Evolutionary conservation across 1,140 invertebrate genomes (phyloP).

Genomic region (Brachionus rubens): DNA sequence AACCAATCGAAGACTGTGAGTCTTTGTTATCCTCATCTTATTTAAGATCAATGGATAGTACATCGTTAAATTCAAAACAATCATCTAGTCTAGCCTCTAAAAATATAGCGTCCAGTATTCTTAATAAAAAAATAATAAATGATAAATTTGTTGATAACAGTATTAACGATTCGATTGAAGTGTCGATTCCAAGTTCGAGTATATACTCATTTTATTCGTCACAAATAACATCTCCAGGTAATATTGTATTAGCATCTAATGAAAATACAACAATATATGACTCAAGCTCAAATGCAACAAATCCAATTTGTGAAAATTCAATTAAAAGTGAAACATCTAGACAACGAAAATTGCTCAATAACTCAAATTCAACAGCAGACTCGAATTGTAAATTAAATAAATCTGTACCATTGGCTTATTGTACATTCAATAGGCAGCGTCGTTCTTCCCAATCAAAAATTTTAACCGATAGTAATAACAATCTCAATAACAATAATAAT

Average conservation of each 20-base stretch:
- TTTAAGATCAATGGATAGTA: conserved; percentile 9
- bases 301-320: conserved; percentile 12
- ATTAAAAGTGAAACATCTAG: conserved; percentile 38
- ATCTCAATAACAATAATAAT: background rate
- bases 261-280: background rate
- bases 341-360: conserved; percentile 44
- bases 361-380: background rate
- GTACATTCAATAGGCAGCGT: background rate
- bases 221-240: background rate
- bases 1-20: conserved; percentile 7
- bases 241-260: conserved; percentile 24
- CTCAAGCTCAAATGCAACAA: background rate
- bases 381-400: background rate
- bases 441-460: background rate
- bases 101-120: too few relatives aligned
- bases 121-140: too few relatives aligned
- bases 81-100: conserved; percentile 16
- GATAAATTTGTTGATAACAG: too few relatives aligned
- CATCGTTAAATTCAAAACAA: conserved; percentile 1
- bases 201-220: background rate
- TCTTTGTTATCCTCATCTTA: background rate
- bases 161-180: background rate
- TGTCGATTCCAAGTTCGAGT: conserved; percentile 13
- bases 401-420: background rate
- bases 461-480: background rate